Evolutionary conservation across 2,113 vertebrate species (phyloP), one percentile per base, ranked within the genome.

Genomic region (Piliocolobus tephrosceles): DNA sequence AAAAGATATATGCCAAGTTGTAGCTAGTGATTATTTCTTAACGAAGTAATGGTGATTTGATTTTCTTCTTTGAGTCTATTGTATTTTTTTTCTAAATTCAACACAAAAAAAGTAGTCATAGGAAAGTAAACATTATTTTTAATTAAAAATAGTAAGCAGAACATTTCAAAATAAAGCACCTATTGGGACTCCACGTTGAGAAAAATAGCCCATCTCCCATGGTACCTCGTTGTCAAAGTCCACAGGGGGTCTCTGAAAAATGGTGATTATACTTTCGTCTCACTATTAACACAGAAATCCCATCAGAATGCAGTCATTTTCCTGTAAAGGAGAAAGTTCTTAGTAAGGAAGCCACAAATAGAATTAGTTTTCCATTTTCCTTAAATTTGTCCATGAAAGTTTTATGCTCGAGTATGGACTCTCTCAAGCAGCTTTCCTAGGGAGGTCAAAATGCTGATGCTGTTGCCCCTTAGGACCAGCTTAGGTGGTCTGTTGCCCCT

Each of bases 121-220:
- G 80, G 73, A 89, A 85, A 93, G 90, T 55, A 73, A 64, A 61
- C 90, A 70, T 87, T 55, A 35, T 32, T 68, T 91, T 82, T 87
- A 94, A 55, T 93, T 73, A 92, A 72, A 83, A 68, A 79, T 38
- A 66, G 64, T 38, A 55, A 66, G 90, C 68, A 96, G 76, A 88
- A 87, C 47, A 84, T 30, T 87, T 64, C 12, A 38, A 17, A 83
- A 47, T 18, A 66, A 70, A 66, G 75, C 61, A 25, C 47, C 97
- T 43, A 5, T 0, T 23, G 88, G 95, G 97, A 88, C 38, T 16
- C 5, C 1, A 10, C 10, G 4, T 38, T 30, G 40, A 72, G 30
- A 47, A 84, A 79, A 88, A 92, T 78, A 89, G 40, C 1, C 32
- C 1, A 1, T 38, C n/a, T 68, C 90, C 80, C 13, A 5, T 0